These are phyloP conservation scores for Saxidomus purpurata DNA, from an alignment of 1,140 invertebrate genomes.

Conservation along the genomic window DNA sequence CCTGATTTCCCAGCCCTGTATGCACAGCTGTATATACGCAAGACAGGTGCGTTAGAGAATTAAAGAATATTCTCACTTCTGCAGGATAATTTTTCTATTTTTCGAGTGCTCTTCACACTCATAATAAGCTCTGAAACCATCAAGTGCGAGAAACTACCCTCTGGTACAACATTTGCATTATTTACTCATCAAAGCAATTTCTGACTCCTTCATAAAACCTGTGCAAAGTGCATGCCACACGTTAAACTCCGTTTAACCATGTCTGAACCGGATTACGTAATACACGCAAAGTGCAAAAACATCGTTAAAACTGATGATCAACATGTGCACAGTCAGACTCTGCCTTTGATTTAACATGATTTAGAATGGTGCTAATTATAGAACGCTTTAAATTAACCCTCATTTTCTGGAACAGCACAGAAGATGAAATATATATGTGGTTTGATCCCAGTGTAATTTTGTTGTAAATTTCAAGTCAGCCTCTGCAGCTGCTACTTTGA, in stretches of 20 bases:
- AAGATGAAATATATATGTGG: too few species aligned
- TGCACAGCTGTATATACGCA: too few species aligned
- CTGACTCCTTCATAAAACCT: neutral
- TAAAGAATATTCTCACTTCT: too few species aligned
- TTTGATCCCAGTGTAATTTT: too few species aligned
- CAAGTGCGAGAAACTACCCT: too few species aligned
- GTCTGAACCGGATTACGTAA: neutral
- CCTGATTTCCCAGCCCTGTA: too few species aligned
- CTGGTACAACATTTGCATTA: neutral
- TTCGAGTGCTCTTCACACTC: too few species aligned
- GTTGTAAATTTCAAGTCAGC: too few species aligned
- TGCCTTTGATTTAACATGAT: constrained; percentile 9
- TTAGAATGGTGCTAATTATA: constrained; percentile 13
- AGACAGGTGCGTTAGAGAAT: too few species aligned
- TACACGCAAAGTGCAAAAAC: neutral
- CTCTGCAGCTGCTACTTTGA: too few species aligned
- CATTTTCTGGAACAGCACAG: neutral
- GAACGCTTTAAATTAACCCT: neutral
- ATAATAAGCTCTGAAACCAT: too few species aligned
- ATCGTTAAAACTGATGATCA: constrained; percentile 4
- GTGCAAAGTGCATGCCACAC: constrained; percentile 9
- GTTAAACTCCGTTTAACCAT: neutral
- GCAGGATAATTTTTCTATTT: too few species aligned
- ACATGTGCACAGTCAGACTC: neutral
- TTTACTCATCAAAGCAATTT: neutral